A percentile compares a stretch with the other conserved stretches of the same genome.
phyloP scores from a whole-genome alignment of 2,113 vertebrate genomes.

The Pica pica region DNA sequence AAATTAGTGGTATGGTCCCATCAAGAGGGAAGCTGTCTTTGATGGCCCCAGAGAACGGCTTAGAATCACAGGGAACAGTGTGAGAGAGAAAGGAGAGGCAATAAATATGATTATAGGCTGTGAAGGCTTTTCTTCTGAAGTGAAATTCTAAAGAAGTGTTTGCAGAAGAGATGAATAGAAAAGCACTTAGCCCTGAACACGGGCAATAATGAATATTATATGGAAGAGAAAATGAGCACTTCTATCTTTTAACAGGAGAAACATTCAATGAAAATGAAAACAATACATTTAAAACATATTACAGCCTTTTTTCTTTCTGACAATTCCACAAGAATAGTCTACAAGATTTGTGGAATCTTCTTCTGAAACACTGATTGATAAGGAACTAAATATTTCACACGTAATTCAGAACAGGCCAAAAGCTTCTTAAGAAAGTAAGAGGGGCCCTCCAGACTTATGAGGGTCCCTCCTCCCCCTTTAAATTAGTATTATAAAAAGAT shows the following conservation, averaged over 20 bases:
- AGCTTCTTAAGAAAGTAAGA: constrained; percentile 1
- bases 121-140: background rate
- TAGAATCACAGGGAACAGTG: background rate
- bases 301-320: background rate
- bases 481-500: background rate
- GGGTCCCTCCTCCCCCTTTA: background rate
- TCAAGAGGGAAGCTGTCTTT: background rate
- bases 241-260: background rate
- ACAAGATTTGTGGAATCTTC: background rate
- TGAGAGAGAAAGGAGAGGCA: background rate
- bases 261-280: constrained; percentile 22
- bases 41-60: background rate
- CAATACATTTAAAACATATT: background rate
- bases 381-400: background rate
- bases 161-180: background rate
- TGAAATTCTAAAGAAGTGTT: background rate
- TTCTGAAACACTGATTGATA: background rate
- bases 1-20: background rate
- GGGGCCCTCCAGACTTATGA: background rate
- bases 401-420: background rate
- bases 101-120: background rate
- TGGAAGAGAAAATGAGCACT: background rate
- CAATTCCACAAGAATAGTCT: background rate
- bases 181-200: background rate
- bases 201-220: background rate